Conservation (phyloP, 2,113 vertebrate species). For the Eubucco bourcierii region DNA sequence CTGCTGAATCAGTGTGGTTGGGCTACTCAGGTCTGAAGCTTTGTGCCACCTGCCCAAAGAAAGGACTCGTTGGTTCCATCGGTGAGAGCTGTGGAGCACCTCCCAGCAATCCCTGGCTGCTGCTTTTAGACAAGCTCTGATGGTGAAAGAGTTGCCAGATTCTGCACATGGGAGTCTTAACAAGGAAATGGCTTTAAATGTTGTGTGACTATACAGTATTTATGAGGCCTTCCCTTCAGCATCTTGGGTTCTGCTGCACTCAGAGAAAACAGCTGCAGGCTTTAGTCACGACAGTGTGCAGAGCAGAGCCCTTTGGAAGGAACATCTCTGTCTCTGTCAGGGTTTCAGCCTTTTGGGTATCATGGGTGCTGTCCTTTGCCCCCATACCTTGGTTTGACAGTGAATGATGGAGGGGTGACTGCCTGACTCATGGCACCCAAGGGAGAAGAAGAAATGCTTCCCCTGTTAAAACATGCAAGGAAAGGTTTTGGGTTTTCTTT, state of each 20-base stretch:
- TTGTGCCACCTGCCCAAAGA: background rate
- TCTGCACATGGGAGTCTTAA: background rate
- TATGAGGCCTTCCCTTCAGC: background rate
- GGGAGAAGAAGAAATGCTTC: background rate
- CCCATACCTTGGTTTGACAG: background rate
- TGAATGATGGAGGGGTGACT: background rate
- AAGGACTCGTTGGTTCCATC: background rate
- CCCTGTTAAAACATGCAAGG: background rate
- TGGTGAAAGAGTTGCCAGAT: background rate
- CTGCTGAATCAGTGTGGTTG: background rate
- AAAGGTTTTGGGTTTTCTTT: background rate
- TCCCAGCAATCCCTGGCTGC: background rate
- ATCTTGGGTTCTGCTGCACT: background rate
- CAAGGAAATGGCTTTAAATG: background rate
- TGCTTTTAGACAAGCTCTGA: background rate
- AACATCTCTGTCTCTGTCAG: background rate
- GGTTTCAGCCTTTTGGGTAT: background rate
- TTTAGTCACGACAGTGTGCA: background rate
- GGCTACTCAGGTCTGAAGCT: background rate
- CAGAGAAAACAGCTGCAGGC: background rate
- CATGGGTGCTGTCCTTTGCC: background rate
- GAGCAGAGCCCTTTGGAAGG: background rate
- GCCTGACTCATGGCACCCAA: background rate
- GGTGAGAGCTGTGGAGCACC: background rate
- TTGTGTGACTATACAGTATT: background rate